phyloP scores from a whole-genome alignment of 2,113 vertebrate genomes.

The Carlito syrichta region DNA sequence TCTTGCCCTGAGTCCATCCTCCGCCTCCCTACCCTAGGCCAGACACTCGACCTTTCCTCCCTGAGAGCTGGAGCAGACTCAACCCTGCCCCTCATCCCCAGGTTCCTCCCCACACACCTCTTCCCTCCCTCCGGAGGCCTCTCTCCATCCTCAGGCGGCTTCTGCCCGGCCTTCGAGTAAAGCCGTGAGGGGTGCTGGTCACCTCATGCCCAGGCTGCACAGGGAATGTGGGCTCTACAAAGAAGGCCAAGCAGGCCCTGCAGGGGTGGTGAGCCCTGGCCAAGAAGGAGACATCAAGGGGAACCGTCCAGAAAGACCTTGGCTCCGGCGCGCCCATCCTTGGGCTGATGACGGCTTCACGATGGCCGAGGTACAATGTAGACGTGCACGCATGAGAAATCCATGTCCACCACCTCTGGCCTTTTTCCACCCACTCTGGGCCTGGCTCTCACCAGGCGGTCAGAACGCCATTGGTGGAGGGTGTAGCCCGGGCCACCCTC shows the following conservation, averaged over 20 bases:
- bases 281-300: too few relatives aligned
- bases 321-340: too few relatives aligned
- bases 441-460: neutral
- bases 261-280: accelerated
- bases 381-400: accelerated
- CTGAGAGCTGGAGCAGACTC: too few relatives aligned
- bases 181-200: accelerated
- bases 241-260: too few relatives aligned
- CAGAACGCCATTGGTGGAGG: accelerated
- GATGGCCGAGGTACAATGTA: neutral
- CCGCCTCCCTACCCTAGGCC: neutral
- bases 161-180: too few relatives aligned
- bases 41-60: too few relatives aligned
- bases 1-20: too few relatives aligned
- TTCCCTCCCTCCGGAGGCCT: neutral
- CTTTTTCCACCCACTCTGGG: neutral
- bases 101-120: neutral
- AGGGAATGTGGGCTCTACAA: accelerated
- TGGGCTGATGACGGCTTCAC: neutral
- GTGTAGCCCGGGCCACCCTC: neutral
- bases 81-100: neutral
- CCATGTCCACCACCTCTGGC: accelerated
- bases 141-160: too few relatives aligned
- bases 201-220: neutral
- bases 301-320: too few relatives aligned